Conservation (phyloP, 2,797 vertebrate genomes). For the Mionectes olivaceus region DNA sequence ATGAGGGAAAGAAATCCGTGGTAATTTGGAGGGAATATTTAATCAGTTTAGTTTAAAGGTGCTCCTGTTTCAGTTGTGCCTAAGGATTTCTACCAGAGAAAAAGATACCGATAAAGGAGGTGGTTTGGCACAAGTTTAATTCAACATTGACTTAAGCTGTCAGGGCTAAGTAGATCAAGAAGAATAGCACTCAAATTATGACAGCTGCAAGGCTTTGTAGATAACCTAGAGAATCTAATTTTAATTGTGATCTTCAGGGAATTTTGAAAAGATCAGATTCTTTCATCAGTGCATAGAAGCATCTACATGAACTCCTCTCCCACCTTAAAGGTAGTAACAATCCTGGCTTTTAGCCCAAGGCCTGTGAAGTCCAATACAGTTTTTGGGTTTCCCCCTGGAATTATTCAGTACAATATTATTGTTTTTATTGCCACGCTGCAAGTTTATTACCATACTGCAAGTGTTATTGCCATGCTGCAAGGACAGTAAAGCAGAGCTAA, state of each 20-base stretch:
- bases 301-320: background rate
- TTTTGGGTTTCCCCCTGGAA: background rate
- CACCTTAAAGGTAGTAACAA: background rate
- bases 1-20: background rate
- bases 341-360: background rate
- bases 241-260: slow-evolving; percentile 11
- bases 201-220: background rate
- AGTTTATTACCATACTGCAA: background rate
- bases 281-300: background rate
- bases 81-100: background rate
- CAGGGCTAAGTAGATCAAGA: slow-evolving; percentile 25
- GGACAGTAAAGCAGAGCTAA: background rate
- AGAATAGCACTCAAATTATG: background rate
- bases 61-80: background rate
- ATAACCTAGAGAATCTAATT: background rate
- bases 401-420: background rate
- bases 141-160: background rate
- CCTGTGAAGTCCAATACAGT: background rate
- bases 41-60: background rate
- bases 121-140: background rate
- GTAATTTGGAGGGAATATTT: background rate
- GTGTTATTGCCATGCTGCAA: background rate
- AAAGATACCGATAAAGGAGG: background rate
- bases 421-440: background rate
- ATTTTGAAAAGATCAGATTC: background rate